Evolutionary conservation across 2,797 vertebrate species (phyloP), one percentile per base, ranked within the genome.

Genomic region (Hemibagrus guttatus): DNA sequence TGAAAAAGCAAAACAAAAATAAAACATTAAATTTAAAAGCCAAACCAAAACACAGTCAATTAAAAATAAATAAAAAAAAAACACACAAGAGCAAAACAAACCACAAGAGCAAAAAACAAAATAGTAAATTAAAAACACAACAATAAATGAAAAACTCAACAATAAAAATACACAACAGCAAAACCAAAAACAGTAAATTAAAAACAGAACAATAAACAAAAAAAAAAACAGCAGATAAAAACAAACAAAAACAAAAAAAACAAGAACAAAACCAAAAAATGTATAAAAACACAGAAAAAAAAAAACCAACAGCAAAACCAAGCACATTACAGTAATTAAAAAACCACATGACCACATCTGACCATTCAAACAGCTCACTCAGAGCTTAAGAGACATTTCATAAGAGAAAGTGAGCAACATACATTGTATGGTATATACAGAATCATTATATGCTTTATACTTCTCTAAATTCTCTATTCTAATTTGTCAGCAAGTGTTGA

Each of bases 381-480:
- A 61, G 26, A 13, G 56, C 49, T 68, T 85, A 28, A 56, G 52
- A 9, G 16, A 9, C 17, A 52, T 86, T 61, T 72, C 39, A 7
- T 58, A 71, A 28, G 16, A 75, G 42, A 28, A 61, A 69, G 23
- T 31, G 21, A 39, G 31, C 19, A 68, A 39, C 8, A 42, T 14
- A 49, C 13, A 75, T 52, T 64, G 13, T 81, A 72, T 49, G 26
- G 54, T 28, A 49, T 23, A 31, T 14, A 23, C 16, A 23, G 39
- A 80, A 39, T 81, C 28, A 85, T 80, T 86, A 17, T 31, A 58
- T 78, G 52, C 3, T 56, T 78, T 76, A 13, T 54, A 21, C 1
- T 31, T n/a, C 42, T 74, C 49, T 21, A 56, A 56, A 78, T 19
- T 56, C 17, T 78, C 75, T 31, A 56, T 54, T 56, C 54, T 13